A percentile compares a stretch with the other conserved stretches of the same genome.
These are phyloP conservation scores for Dascyllus trimaculatus DNA, from an alignment of 2,113 vertebrate genomes.

Conservation along the genomic window DNA sequence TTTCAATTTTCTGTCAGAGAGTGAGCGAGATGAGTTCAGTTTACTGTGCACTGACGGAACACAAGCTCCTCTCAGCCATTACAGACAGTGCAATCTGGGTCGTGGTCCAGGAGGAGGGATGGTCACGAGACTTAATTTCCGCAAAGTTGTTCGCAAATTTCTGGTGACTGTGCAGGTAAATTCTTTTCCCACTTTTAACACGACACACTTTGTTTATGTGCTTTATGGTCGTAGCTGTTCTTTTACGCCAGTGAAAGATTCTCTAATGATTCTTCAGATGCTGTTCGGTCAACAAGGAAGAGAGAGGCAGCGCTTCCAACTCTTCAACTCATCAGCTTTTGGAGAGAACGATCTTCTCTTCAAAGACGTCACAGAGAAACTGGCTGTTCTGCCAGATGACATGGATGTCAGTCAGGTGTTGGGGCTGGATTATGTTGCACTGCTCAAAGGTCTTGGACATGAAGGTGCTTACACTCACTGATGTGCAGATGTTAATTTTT, in stretches of 20 bases:
- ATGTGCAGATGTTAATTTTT: conserved; percentile 8
- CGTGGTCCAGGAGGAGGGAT: conserved; percentile 87
- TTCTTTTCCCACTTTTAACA: neutral
- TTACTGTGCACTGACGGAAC: conserved; percentile 89
- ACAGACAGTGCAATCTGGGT: conserved; percentile 88
- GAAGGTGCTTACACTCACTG: conserved; percentile 84
- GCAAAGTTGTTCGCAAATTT: conserved; percentile 87
- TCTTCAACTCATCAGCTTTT: conserved; percentile 87
- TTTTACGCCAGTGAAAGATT: neutral
- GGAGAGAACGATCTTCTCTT: conserved; percentile 89
- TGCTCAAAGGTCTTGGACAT: conserved; percentile 91
- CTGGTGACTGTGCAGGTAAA: conserved; percentile 85
- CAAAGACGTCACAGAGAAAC: conserved; percentile 85
- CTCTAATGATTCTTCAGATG: conserved; percentile 70
- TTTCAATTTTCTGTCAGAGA: conserved; percentile 73
- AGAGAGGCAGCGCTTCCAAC: conserved; percentile 85
- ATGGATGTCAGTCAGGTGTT: conserved; percentile 88
- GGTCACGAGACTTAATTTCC: conserved; percentile 87
- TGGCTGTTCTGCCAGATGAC: conserved; percentile 84
- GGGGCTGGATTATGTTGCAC: conserved; percentile 90
- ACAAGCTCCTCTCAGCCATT: conserved; percentile 84
- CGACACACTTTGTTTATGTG: neutral
- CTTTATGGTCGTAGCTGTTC: neutral
- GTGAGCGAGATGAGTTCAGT: conserved; percentile 82
- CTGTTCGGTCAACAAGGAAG: conserved; percentile 88